Base-by-base conservation (phyloP, 2,888 invertebrate genomes). In the Carcina quercana region DNA sequence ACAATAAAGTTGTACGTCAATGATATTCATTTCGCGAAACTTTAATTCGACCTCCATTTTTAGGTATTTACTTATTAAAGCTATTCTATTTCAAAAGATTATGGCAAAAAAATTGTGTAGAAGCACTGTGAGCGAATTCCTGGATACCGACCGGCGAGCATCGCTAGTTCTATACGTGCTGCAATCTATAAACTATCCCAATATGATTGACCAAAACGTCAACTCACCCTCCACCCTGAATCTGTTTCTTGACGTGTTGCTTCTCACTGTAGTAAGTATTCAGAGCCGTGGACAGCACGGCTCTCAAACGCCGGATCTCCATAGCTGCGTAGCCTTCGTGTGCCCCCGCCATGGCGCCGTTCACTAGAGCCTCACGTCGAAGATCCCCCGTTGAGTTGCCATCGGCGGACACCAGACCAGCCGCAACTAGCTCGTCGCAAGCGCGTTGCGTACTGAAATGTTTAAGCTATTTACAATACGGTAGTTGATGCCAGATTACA, bases 241-340 rank as follows among this genome's bases (percentile, higher is more conserved):
- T 89, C 58, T 93, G 94, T 58, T 95, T 95, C 73, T 98, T 99
- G 50, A 96, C 93, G 71, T 99, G 99, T 50, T 94, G 94, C 66
- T 96, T 96, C 15, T 92, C 91, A 24, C 93, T 92, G 63, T 99
- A 99, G 68, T 96, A 99, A 35, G 89, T 87, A 35, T 92, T 91
- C 20, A 98, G 80, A 39, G 94, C 89, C 5, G 85, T 72, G 0
- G 91, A 83, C 48, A 93, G 91, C 48, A 92, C 91, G 10, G 93
- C 92, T 41, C 91, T 90, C 12, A 99, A 82, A 43, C 92, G 89
- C 35, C 91, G 87, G 1, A 88, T 83, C 79, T 98, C 97, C 31
- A 90, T 74, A 75, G 88, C 89, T 2, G 95, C 89, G 56, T 95
- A 95, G 4, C 89, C 89, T 30, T 79, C 82, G 28, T 50, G 63